These are phyloP conservation scores for Bilobella aurantiaca DNA, from an alignment of 1,140 invertebrate species.

Conservation along the genomic window DNA sequence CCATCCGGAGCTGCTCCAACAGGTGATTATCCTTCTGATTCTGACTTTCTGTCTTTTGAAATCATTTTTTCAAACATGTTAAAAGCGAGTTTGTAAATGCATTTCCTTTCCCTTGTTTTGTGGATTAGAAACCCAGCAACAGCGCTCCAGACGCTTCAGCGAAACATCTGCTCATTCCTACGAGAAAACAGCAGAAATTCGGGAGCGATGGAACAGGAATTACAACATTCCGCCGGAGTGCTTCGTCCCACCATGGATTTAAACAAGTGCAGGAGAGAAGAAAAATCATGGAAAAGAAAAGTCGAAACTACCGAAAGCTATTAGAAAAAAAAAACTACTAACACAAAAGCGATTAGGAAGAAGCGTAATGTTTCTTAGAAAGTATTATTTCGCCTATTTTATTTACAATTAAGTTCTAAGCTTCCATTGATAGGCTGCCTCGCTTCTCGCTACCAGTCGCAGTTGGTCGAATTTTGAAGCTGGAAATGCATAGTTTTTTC, in stretches of 20 bases:
- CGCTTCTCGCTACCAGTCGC: no score
- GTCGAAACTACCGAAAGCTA: neutral
- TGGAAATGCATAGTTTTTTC: no score
- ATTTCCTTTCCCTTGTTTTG: neutral
- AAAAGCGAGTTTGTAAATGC: neutral
- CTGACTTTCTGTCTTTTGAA: no score
- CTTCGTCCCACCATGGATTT: constrained; percentile 9
- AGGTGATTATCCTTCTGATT: neutral
- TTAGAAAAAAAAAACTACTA: neutral
- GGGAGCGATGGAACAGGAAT: constrained; percentile 1
- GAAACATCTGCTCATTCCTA: constrained; percentile 1
- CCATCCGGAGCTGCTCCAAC: neutral
- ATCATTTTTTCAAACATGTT: no score
- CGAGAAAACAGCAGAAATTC: neutral
- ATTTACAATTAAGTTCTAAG: no score
- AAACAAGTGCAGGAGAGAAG: neutral
- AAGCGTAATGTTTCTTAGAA: neutral
- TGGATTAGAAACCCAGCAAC: neutral
- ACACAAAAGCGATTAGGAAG: neutral
- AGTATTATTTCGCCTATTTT: neutral
- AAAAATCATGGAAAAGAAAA: neutral
- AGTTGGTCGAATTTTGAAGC: no score
- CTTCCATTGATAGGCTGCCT: no score
- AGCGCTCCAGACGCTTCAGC: constrained; percentile 1
- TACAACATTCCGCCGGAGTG: constrained; percentile 9